Percentiles rank a stretch among this genome's conserved stretches.
These are phyloP conservation scores for Phenganax marumi DNA, from an alignment of 92 coral and sea anemone species.

Conservation along the genomic window DNA sequence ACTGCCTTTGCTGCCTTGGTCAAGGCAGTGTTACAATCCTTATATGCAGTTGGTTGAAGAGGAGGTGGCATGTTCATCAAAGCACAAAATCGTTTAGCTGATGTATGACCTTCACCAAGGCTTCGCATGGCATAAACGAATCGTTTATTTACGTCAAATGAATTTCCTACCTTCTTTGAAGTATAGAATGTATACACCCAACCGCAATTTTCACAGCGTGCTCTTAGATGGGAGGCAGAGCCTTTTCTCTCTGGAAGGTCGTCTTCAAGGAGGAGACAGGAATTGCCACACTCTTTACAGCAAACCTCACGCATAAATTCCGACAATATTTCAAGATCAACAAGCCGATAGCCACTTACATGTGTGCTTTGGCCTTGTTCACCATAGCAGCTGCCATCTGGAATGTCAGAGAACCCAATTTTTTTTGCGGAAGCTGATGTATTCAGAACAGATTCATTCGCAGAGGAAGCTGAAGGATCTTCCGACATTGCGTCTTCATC, in stretches of 20 bases:
- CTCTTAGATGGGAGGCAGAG: background rate
- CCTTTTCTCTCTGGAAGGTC: no score
- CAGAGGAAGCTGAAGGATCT: no score
- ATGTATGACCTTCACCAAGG: conserved; percentile 2
- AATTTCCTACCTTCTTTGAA: background rate
- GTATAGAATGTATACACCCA: background rate
- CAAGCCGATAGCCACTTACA: no score
- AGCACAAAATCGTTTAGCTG: no score
- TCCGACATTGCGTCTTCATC: no score
- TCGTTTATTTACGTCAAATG: background rate
- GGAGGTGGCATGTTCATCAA: conserved; percentile 63
- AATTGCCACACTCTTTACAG: no score
- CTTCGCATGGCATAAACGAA: conserved; percentile 21
- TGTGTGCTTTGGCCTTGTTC: no score
- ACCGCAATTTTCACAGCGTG: background rate
- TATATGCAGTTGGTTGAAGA: conserved; percentile 38
- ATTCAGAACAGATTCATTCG: no score
- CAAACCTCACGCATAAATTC: no score
- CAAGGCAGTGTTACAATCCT: conserved; percentile 27
- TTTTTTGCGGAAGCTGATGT: background rate
- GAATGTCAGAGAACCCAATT: background rate
- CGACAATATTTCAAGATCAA: no score
- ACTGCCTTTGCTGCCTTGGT: conserved; percentile 38
- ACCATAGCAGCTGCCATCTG: background rate
- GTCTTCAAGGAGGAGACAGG: no score